Conservation (phyloP, 2,113 vertebrate species). For the Anseranas semipalmata region DNA sequence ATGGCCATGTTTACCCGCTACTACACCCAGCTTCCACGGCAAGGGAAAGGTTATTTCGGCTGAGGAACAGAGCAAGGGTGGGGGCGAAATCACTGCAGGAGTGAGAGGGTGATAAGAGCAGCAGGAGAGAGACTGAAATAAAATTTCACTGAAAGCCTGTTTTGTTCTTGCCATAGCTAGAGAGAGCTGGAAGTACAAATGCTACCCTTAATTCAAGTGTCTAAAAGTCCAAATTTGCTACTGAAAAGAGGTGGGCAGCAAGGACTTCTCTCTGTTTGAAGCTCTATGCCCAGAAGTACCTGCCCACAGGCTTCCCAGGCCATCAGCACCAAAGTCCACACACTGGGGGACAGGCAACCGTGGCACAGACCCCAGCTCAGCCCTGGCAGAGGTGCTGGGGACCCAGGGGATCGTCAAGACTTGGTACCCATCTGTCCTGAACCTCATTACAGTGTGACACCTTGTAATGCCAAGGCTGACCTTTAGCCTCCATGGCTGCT, state of each 20-base stretch:
- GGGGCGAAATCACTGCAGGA: background rate
- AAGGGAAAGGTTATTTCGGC: conserved; percentile 9
- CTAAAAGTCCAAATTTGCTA: background rate
- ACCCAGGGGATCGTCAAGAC: background rate
- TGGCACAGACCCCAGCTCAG: background rate
- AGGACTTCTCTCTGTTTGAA: background rate
- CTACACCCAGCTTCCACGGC: background rate
- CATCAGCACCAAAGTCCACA: background rate
- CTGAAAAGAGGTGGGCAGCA: background rate
- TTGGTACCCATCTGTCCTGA: background rate
- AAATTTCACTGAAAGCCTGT: background rate
- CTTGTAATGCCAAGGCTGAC: background rate
- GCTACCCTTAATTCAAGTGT: background rate
- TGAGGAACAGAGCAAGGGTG: background rate
- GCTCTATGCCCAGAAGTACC: rapidly evolving
- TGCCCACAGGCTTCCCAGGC: background rate
- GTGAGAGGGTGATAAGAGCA: background rate
- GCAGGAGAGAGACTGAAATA: background rate
- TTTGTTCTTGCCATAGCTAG: background rate
- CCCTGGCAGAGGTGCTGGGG: background rate
- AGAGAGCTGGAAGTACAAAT: background rate
- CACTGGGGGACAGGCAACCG: background rate
- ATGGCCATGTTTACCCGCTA: conserved; percentile 25
- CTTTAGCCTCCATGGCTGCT: background rate
- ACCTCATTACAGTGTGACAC: background rate